Evolutionary conservation across 2,888 invertebrate genomes (phyloP).

Genomic region (Drosophila pegasa): DNA sequence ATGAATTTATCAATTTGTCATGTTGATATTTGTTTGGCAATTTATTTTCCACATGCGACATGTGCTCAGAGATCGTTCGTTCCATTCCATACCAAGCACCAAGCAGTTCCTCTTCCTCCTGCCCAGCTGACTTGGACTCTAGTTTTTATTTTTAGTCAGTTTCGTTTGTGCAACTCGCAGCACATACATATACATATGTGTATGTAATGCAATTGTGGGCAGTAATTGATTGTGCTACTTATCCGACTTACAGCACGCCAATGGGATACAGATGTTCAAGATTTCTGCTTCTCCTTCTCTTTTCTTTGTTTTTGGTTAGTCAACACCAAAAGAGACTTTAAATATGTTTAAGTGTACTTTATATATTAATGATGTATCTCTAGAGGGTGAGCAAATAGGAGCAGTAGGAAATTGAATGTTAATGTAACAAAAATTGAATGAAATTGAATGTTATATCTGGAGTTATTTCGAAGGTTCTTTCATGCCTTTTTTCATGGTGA

Average conservation of each 20-base stretch:
- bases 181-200: not conserved
- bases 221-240: conserved; percentile 76
- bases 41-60: conserved; percentile 76
- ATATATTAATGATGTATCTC: not conserved
- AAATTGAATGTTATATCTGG: too few relatives aligned
- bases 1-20: conserved; percentile 82
- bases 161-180: conserved; percentile 43
- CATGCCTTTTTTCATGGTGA: not conserved
- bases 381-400: not conserved
- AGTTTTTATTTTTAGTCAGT: conserved; percentile 61
- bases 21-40: conserved; percentile 81
- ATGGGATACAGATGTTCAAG: conserved; percentile 47
- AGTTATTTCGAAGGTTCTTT: too few relatives aligned
- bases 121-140: conserved; percentile 28
- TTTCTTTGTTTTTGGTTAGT: not conserved
- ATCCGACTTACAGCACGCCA: conserved; percentile 42
- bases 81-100: conserved; percentile 36
- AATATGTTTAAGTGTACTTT: not conserved
- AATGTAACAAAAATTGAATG: not conserved
- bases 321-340: conserved; percentile 6
- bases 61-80: conserved; percentile 32
- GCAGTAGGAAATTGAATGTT: not conserved
- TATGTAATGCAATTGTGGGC: conserved; percentile 69
- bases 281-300: conserved; percentile 21
- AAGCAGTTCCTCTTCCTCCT: not conserved